Evolutionary conservation across 2,797 vertebrate genomes (phyloP).

Genomic region (Chrysolophus pictus): DNA sequence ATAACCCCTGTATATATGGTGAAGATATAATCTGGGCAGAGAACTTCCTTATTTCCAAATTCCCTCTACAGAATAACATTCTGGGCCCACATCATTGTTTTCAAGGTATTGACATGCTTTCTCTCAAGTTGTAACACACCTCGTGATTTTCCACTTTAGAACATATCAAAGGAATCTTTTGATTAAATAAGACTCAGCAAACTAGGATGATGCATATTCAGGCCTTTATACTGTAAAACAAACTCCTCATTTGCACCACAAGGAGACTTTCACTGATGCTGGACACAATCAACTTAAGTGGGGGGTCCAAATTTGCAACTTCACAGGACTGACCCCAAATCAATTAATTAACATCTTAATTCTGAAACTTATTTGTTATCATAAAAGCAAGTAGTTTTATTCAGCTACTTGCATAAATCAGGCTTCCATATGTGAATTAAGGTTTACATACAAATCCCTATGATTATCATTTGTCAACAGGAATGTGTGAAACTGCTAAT

Average conservation of each 20-base stretch:
- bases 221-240: not conserved
- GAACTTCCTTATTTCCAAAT: not conserved
- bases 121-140: not conserved
- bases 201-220: not conserved
- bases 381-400: constrained; percentile 1
- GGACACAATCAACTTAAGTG: not conserved
- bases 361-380: not conserved
- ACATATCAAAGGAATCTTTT: not conserved
- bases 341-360: not conserved
- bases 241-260: not conserved
- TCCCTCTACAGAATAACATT: not conserved
- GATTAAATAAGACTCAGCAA: not conserved
- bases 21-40: not conserved
- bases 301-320: not conserved
- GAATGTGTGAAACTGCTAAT: constrained; percentile 18
- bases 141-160: not conserved
- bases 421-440: constrained; percentile 4
- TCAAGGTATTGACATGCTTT: not conserved
- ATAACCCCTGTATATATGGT: not conserved
- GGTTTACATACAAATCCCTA: constrained; percentile 42
- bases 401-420: not conserved
- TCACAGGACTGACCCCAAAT: not conserved
- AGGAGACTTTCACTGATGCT: not conserved
- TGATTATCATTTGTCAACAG: constrained; percentile 53
- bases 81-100: not conserved